Percentiles rank a stretch among this genome's conserved stretches.
These are phyloP conservation scores for Saguinus imperator DNA, from an alignment of 2,113 vertebrate genomes.

Conservation along the genomic window DNA sequence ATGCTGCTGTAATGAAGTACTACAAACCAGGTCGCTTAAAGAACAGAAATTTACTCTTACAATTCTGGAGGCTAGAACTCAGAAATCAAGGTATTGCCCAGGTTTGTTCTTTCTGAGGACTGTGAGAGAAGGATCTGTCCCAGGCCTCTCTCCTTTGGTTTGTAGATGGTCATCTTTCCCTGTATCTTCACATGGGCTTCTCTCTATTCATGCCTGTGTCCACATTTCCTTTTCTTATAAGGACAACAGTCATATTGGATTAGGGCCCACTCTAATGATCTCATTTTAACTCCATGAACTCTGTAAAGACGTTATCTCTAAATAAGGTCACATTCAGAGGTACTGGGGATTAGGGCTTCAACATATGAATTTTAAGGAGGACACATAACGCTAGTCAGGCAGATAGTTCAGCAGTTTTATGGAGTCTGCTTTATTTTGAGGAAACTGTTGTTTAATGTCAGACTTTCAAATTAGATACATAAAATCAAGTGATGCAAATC, in stretches of 20 bases:
- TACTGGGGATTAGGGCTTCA: background rate
- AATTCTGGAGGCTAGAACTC: background rate
- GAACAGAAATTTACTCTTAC: background rate
- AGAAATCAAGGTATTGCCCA: background rate
- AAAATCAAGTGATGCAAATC: slow-evolving; percentile 62
- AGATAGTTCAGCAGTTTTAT: slow-evolving; percentile 49
- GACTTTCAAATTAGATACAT: slow-evolving; percentile 54
- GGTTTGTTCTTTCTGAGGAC: background rate
- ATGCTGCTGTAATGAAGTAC: background rate
- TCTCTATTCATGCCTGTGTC: background rate
- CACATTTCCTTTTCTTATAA: slow-evolving; percentile 4
- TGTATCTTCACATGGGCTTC: background rate
- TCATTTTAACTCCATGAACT: slow-evolving; percentile 7
- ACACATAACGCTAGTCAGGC: background rate
- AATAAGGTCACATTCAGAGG: background rate
- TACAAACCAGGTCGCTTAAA: background rate
- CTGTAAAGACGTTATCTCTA: background rate
- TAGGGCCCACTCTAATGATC: background rate
- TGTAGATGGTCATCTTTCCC: background rate
- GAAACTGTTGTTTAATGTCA: slow-evolving; percentile 47
- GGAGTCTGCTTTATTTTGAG: slow-evolving; percentile 58
- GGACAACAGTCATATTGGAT: background rate
- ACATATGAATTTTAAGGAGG: background rate
- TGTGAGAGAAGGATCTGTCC: background rate
- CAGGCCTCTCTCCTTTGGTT: background rate